A percentile compares a stretch with the other conserved stretches of the same genome.
Conservation (phyloP, 2,797 vertebrate genomes). For the Mormyrus proboscirostris region DNA sequence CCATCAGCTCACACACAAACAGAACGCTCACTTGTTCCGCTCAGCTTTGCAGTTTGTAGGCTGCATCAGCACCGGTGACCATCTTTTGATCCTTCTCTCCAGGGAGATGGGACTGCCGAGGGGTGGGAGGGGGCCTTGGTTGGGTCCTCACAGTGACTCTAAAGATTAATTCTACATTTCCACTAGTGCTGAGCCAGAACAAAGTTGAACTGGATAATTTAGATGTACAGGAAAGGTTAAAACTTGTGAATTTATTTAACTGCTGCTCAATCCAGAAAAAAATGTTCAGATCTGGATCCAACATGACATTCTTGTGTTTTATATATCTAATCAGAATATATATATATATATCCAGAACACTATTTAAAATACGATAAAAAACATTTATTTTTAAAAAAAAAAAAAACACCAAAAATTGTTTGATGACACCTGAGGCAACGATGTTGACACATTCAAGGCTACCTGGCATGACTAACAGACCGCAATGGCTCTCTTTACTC, state of each 20-base stretch:
- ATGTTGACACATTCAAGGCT: neutral
- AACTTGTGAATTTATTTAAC: neutral
- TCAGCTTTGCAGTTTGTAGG: constrained; percentile 29
- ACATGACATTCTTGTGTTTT: neutral
- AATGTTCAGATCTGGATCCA: neutral
- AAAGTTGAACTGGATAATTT: neutral
- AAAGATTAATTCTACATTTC: neutral
- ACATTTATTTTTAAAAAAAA: neutral
- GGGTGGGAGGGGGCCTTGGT: neutral
- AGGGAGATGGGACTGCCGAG: neutral
- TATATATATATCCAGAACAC: neutral
- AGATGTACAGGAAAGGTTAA: neutral
- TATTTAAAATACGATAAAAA: neutral
- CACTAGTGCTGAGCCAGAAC: neutral
- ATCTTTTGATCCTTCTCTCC: neutral
- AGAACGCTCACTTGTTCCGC: constrained; percentile 33
- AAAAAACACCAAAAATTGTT: neutral
- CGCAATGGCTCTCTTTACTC: neutral
- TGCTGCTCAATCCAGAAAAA: neutral
- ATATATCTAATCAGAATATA: neutral
- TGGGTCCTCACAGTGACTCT: neutral
- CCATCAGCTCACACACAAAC: constrained; percentile 28
- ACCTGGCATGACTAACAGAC: neutral
- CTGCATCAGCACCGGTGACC: constrained; percentile 1
- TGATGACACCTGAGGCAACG: neutral